These are phyloP conservation scores for Parthenolecanium corni DNA, from an alignment of 2,888 invertebrate species.

Conservation along the genomic window DNA sequence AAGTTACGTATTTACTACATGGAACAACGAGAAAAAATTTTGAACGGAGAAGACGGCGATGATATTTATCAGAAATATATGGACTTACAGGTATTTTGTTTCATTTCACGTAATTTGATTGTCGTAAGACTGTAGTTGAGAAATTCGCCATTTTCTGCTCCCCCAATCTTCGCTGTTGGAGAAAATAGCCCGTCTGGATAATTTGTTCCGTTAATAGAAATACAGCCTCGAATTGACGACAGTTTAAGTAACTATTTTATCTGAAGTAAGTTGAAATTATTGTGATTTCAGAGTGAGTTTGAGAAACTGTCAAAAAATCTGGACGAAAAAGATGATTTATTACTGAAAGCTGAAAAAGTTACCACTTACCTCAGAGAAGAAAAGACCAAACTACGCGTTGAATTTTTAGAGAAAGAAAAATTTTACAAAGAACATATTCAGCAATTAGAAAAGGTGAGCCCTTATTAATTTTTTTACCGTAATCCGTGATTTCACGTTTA, in stretches of 20 bases:
- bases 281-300: background rate
- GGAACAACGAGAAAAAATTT: slow-evolving; percentile 11
- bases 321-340: slow-evolving; percentile 18
- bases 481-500: too few species aligned
- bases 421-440: slow-evolving; percentile 5
- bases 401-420: slow-evolving; percentile 16
- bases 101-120: too few species aligned
- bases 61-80: slow-evolving; percentile 22
- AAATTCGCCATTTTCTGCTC: too few species aligned
- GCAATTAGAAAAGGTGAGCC: slow-evolving; percentile 9
- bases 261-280: too few species aligned
- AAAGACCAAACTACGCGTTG: slow-evolving; percentile 5
- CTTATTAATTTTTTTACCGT: background rate
- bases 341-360: slow-evolving; percentile 15
- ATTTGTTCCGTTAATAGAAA: too few species aligned
- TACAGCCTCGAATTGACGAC: too few species aligned
- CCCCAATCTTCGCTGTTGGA: too few species aligned
- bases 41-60: slow-evolving; percentile 8
- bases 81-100: slow-evolving; percentile 5
- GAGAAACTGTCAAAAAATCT: slow-evolving; percentile 9
- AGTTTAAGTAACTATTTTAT: too few species aligned
- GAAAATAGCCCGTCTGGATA: too few species aligned
- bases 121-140: too few species aligned
- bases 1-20: slow-evolving; percentile 21
- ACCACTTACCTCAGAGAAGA: slow-evolving; percentile 18